phyloP scores from a whole-genome alignment of 2,888 invertebrate genomes.

The Chloromyia formosa region DNA sequence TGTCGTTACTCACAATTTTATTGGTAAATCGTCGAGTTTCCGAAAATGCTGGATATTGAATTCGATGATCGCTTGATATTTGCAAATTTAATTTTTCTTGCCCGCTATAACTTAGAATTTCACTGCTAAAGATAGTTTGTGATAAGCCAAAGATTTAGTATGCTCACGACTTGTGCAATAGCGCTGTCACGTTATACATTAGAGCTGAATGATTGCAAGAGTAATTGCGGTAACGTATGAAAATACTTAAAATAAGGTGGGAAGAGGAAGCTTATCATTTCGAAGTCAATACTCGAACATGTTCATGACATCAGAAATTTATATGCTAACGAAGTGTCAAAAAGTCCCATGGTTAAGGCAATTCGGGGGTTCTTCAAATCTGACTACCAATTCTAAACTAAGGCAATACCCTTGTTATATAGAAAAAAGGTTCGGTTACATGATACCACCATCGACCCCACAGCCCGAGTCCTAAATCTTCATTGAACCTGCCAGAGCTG shows the following conservation, averaged over 20 bases:
- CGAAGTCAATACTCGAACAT: too few species aligned
- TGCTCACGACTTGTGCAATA: slow-evolving; percentile 27
- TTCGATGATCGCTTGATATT: slow-evolving; percentile 23
- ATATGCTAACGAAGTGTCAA: too few species aligned
- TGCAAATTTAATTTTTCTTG: slow-evolving; percentile 16
- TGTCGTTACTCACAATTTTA: slow-evolving; percentile 7
- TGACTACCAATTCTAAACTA: too few species aligned
- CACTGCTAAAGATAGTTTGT: slow-evolving; percentile 21
- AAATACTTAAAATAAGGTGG: neutral
- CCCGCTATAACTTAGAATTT: slow-evolving; percentile 8
- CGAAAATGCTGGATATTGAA: slow-evolving; percentile 24
- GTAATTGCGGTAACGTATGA: neutral
- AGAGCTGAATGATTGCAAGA: neutral
- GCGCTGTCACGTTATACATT: slow-evolving; percentile 34
- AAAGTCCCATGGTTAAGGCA: too few species aligned
- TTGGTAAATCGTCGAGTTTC: slow-evolving; percentile 12
- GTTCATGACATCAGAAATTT: too few species aligned
- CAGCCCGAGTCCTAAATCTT: too few species aligned
- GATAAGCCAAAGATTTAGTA: slow-evolving; percentile 23
- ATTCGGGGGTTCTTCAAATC: too few species aligned
- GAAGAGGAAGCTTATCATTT: too few species aligned
- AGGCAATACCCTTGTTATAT: too few species aligned
- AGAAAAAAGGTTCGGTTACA: too few species aligned
- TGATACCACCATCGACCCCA: too few species aligned
- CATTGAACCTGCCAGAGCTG: too few species aligned